phyloP scores from a whole-genome alignment of 2,888 invertebrate species.

The Drosophila borealis region DNA sequence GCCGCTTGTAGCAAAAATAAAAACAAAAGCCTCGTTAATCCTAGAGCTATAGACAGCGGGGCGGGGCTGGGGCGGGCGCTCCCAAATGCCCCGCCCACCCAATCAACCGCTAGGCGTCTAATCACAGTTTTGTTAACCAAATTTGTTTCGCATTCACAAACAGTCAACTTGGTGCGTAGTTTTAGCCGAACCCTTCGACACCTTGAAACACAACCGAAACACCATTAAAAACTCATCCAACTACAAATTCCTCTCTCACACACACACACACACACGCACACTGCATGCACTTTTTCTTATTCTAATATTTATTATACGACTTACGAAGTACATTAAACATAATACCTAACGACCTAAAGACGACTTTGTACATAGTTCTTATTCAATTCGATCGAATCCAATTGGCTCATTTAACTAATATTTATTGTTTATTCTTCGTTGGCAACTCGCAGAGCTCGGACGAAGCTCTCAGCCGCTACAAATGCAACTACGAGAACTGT shows the following conservation, averaged over 20 bases:
- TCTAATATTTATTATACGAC: conserved; percentile 46
- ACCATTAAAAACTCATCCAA: conserved; percentile 1
- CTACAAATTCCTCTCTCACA: background rate
- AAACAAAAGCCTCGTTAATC: conserved; percentile 25
- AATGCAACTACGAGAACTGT: conserved; percentile 95
- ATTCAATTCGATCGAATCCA: conserved; percentile 20
- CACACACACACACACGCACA: background rate
- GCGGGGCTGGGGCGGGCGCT: conserved; percentile 20
- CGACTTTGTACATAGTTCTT: conserved; percentile 61
- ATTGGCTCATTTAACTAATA: conserved; percentile 19
- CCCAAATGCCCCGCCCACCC: conserved; percentile 11
- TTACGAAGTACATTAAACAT: conserved; percentile 53
- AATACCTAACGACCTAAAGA: conserved; percentile 63
- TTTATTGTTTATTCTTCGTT: conserved; percentile 1
- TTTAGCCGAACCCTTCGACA: conserved; percentile 38
- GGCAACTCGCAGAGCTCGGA: conserved; percentile 79
- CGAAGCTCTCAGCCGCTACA: conserved; percentile 88
- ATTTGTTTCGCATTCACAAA: conserved; percentile 32
- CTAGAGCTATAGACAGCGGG: conserved; percentile 31
- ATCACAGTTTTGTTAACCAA: conserved; percentile 65
- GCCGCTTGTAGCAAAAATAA: conserved; percentile 18
- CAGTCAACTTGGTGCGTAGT: conserved; percentile 68
- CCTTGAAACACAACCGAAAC: background rate
- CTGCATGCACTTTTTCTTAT: conserved; percentile 36
- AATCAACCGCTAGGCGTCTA: conserved; percentile 51